phyloP scores from a whole-genome alignment of 1,140 invertebrate species.

The Drosophila repleta region DNA sequence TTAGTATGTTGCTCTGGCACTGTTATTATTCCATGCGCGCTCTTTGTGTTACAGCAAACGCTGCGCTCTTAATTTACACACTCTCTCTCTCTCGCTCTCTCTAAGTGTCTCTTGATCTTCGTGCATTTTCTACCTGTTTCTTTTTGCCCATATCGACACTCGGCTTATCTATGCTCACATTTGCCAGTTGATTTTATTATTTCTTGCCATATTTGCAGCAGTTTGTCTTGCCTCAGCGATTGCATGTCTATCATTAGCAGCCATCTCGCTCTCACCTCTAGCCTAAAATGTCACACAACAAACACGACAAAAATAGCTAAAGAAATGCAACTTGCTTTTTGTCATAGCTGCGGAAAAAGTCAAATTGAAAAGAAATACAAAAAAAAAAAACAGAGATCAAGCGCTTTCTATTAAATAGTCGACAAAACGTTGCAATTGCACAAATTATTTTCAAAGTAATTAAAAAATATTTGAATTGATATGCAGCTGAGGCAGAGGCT shows the following conservation, averaged over 20 bases:
- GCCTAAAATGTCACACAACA: constrained; percentile 40
- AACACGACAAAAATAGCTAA: constrained; percentile 37
- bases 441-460: constrained; percentile 42
- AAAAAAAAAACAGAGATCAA: constrained; percentile 3
- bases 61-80: constrained; percentile 11
- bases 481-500: constrained; percentile 31
- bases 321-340: constrained; percentile 51
- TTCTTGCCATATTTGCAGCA: constrained; percentile 56
- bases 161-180: constrained; percentile 46
- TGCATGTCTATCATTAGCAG: constrained; percentile 28
- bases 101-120: neutral
- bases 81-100: neutral
- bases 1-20: neutral
- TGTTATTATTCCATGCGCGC: neutral
- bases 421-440: constrained; percentile 13
- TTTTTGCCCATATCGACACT: constrained; percentile 27
- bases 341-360: constrained; percentile 35
- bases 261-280: constrained; percentile 6
- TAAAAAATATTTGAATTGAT: constrained; percentile 50
- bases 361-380: constrained; percentile 28
- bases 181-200: constrained; percentile 31
- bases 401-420: constrained; percentile 36
- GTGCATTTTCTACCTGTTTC: constrained; percentile 47
- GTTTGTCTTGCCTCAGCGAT: constrained; percentile 53
- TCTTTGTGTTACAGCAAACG: neutral